Base-by-base conservation (phyloP, 2,797 vertebrate species). In the Selene dorsalis region DNA sequence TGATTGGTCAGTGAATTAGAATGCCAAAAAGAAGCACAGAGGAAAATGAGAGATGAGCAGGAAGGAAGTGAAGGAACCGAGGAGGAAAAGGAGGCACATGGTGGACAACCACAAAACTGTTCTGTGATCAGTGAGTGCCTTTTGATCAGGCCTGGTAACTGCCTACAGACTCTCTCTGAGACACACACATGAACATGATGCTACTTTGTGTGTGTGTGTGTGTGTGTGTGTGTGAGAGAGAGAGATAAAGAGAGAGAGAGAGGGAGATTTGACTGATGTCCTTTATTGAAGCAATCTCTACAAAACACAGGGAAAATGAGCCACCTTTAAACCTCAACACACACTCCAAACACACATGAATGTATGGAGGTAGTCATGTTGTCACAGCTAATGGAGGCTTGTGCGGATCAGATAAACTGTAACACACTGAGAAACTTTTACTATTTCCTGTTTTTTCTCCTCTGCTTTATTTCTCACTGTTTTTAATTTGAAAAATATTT, bases 91-190 rank as follows among this genome's bases (percentile, higher is more conserved):
- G 45, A 82, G 82, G 82, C 69, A 38, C 69, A 52, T 84, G 72
- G 32, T 64, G 43, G 55, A 18, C 79, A 84, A 66, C 85, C 81
- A 56, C 81, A 47, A 16, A 26, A 28, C 24, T 59, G 28, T 17
- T 65, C 26, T 61, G 67, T 69, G 66, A 50, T 79, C 57, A 59
- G 32, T n/a, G 69, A 39, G 24, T 69, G 22, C 26, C 52, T 56
- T 85, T 77, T 85, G 73, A 85, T 86, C 84, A 41, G 52, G 59
- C 41, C 39, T 11, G 7, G 8, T 79, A 79, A 77, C 69, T 79
- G 69, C 69, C 60, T 50, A 6, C 76, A 82, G 73, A 85, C 52
- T 47, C 60, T 12, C 26, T 14, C 52, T 22, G n/a, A 52, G n/a
- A 22, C 14, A 13, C 50, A 53, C 50, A 53, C 52, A 52, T 20